These are phyloP conservation scores for Psittacula cyanocephala DNA, from an alignment of 2,113 vertebrate species.

Conservation along the genomic window DNA sequence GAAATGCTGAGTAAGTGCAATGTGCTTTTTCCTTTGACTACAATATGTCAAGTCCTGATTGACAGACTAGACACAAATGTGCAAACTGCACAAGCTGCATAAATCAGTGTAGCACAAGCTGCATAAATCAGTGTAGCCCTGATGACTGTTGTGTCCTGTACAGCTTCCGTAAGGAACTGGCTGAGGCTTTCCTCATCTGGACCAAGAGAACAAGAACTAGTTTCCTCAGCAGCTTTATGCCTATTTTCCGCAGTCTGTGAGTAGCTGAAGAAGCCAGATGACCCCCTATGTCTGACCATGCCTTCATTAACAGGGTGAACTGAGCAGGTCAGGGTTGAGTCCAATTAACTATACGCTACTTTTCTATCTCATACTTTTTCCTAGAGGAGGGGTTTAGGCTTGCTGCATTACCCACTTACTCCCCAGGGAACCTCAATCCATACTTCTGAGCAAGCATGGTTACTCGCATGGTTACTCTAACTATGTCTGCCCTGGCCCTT, in stretches of 20 bases:
- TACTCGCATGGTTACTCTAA: not conserved
- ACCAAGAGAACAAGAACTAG: not conserved
- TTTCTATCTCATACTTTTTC: not conserved
- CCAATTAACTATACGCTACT: not conserved
- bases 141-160: not conserved
- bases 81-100: slow-evolving; percentile 5
- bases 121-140: not conserved
- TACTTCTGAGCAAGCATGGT: not conserved
- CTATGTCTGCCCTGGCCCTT: not conserved
- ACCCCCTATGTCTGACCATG: not conserved
- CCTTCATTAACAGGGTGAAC: not conserved
- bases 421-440: not conserved
- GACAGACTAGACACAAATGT: slow-evolving; percentile 20
- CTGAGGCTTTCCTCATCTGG: not conserved
- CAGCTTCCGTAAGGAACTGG: not conserved
- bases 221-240: not conserved
- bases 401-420: not conserved
- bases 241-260: not conserved
- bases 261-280: not conserved
- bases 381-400: not conserved
- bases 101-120: not conserved
- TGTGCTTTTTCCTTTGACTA: not conserved
- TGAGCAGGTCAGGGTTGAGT: not conserved
- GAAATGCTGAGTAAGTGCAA: not conserved
- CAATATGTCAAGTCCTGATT: not conserved